These are phyloP conservation scores for Plemyria rubiginata DNA, from an alignment of 2,888 invertebrate species.

Conservation along the genomic window DNA sequence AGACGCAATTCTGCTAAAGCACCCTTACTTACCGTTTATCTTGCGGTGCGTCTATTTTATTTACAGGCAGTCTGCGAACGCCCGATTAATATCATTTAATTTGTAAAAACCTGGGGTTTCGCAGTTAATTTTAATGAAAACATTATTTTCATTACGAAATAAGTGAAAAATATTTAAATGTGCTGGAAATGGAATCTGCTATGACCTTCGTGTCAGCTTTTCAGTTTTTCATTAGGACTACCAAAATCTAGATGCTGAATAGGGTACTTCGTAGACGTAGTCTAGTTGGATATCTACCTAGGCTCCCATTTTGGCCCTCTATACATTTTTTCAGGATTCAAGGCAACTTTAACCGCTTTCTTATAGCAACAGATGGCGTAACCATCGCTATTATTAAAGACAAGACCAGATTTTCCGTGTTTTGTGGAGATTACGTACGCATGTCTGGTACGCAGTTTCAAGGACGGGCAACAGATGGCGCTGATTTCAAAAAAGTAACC, in stretches of 20 bases:
- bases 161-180: not conserved
- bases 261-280: not conserved
- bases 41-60: conserved; percentile 29
- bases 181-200: not conserved
- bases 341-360: not conserved
- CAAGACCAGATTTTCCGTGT: too few relatives aligned
- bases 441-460: not conserved
- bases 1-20: conserved; percentile 16
- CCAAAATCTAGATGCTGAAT: not conserved
- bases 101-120: conserved; percentile 25
- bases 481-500: not conserved
- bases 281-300: not conserved
- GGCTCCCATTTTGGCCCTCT: not conserved
- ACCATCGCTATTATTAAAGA: not conserved
- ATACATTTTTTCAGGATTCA: not conserved
- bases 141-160: conserved; percentile 2
- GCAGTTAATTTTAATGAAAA: conserved; percentile 15
- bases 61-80: conserved; percentile 24
- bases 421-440: not conserved
- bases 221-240: not conserved
- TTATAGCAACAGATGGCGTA: not conserved
- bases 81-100: conserved; percentile 36
- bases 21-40: conserved; percentile 19
- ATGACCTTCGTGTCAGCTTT: not conserved
- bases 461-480: not conserved